Conservation (phyloP, 2,888 invertebrate genomes). For the Nemurella pictetii region DNA sequence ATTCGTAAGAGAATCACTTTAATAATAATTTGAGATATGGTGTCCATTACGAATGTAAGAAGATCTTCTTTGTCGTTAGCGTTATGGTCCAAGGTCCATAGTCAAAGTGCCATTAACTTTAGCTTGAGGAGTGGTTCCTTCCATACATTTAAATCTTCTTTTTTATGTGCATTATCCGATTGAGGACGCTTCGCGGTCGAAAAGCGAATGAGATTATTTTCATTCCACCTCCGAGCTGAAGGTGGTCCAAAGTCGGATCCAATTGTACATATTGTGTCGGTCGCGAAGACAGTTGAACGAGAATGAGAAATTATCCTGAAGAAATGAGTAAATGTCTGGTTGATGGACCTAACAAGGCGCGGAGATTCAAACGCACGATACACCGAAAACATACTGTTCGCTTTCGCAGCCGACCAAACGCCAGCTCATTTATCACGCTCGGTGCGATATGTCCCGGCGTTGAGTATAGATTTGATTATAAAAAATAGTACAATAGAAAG, state of each 20-base stretch:
- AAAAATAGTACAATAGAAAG: background rate
- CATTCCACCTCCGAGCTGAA: background rate
- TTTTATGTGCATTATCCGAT: background rate
- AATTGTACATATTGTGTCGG: background rate
- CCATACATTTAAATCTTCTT: background rate
- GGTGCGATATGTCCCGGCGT: background rate
- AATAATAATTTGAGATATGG: background rate
- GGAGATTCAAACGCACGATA: background rate
- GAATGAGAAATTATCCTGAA: slow-evolving; percentile 6
- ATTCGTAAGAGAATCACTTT: too few relatives aligned
- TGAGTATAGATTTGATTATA: background rate
- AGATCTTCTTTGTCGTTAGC: background rate
- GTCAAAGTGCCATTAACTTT: background rate
- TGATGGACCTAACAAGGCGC: background rate
- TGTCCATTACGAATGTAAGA: background rate
- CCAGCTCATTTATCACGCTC: background rate
- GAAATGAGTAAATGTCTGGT: slow-evolving; percentile 13
- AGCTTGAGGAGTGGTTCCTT: background rate
- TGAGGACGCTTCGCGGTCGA: background rate
- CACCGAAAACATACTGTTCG: background rate
- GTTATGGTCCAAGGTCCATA: background rate
- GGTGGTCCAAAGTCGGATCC: background rate
- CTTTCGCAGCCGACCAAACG: slow-evolving; percentile 13
- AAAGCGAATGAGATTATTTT: background rate
- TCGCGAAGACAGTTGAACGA: background rate